Base-by-base conservation (phyloP, 2,888 invertebrate species). In the Clivina fossor region DNA sequence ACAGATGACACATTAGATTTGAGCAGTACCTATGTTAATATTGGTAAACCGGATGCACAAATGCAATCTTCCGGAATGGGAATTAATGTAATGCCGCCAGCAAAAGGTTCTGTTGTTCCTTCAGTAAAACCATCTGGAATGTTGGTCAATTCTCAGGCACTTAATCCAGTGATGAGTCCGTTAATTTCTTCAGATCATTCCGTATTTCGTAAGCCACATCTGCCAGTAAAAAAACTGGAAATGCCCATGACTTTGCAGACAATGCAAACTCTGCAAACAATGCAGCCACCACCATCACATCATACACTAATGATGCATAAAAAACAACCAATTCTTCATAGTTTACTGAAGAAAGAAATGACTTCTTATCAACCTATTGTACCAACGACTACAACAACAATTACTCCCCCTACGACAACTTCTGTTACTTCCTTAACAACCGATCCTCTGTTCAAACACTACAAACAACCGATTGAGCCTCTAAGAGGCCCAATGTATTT, bases 401-500 rank as follows among this genome's bases (percentile, higher is more conserved):
- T 76, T 68, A 74, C 78, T 40, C 75, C 73, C 61, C 76, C 77
- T 3, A 77, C 78, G 43, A 77, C 79, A 0, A 75, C 79, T 37
- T 75, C 78, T 0, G 73, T 74, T 1, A 66, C 75, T 9, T 78
- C 80, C 59, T 71, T 81, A 57, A 80, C 82, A 15, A 80, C 81
- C 0, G 82, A 84, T 68, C 76, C 81, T 0, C 69, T 83, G 9
- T 83, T 83, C 68, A 79, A 80, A 37, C 79, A 83, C 59, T 82
- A 82, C 64, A 81, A 81, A 64, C 79, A 81, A 60, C 80, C 84
- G 0, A 73, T 76, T 2, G 78, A 82, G 48, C 84, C 87, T 0
- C 73, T 82, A 1, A 68, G 75, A 50, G 80, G 82, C 0, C 84
- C 84, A 1, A 77, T 86, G 80, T 89, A 89, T 66, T 76, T 90